Evolutionary conservation across 2,888 invertebrate species (phyloP).

Genomic region (Spialia ferax): DNA sequence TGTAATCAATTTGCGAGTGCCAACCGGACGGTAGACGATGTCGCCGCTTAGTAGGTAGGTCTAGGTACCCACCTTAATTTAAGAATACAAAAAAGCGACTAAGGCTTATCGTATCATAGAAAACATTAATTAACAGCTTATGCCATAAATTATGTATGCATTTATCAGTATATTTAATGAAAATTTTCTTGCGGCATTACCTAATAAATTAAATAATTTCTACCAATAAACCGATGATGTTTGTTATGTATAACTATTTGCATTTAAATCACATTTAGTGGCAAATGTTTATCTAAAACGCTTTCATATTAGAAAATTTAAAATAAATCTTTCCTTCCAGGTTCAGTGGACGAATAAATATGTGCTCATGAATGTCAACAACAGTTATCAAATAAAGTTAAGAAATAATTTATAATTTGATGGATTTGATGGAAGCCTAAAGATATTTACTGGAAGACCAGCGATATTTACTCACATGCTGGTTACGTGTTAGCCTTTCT

Average conservation of each 20-base stretch:
- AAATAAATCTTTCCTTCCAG: not conserved
- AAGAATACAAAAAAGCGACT: not conserved
- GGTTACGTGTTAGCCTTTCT: too few relatives aligned
- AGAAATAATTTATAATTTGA: not conserved
- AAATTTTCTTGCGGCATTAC: not conserved
- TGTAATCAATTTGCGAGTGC: constrained; percentile 37
- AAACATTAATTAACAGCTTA: not conserved
- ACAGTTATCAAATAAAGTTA: not conserved
- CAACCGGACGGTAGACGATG: constrained; percentile 28
- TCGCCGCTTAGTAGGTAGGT: not conserved
- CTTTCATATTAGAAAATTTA: not conserved
- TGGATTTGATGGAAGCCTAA: too few relatives aligned
- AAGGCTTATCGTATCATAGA: not conserved
- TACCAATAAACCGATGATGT: not conserved
- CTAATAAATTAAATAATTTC: not conserved
- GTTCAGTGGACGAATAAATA: not conserved
- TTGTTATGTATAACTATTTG: not conserved
- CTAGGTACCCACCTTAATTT: constrained; percentile 20
- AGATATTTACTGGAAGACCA: too few relatives aligned
- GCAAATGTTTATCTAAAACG: not conserved
- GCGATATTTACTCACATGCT: too few relatives aligned
- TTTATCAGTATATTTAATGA: not conserved
- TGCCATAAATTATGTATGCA: not conserved
- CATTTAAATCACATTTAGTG: constrained; percentile 1
- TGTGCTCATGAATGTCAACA: not conserved